Evolutionary conservation across 2,797 vertebrate species (phyloP).

Genomic region (Dendrocincla fuliginosa): DNA sequence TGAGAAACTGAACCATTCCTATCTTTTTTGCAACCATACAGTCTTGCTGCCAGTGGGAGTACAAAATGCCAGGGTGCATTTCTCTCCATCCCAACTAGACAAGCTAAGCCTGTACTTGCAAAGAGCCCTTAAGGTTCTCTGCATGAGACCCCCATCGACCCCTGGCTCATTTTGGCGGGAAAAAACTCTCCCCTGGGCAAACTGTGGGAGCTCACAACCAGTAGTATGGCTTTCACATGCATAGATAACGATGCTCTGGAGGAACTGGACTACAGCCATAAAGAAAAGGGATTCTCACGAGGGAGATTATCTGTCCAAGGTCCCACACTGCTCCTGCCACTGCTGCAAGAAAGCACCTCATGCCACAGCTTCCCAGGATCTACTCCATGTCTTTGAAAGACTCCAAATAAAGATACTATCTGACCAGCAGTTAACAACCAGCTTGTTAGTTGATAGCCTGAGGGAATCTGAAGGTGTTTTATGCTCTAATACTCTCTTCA

Average conservation of each 20-base stretch:
- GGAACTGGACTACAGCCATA: rapidly evolving
- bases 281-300: not conserved
- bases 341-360: not conserved
- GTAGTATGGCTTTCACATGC: not conserved
- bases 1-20: not conserved
- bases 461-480: conserved; percentile 66
- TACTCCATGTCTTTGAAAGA: not conserved
- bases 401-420: conserved; percentile 42
- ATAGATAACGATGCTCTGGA: rapidly evolving
- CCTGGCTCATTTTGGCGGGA: not conserved
- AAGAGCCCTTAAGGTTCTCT: not conserved
- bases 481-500: conserved; percentile 70
- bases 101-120: not conserved
- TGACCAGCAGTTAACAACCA: conserved; percentile 62
- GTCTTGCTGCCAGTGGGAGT: not conserved
- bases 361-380: not conserved
- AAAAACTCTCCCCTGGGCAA: not conserved
- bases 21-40: not conserved
- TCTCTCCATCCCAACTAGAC: not conserved
- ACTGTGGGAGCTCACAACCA: not conserved
- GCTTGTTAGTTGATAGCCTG: conserved; percentile 70
- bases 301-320: not conserved
- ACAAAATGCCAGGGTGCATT: not conserved
- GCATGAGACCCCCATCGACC: not conserved
- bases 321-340: not conserved